Evolutionary conservation across 2,797 vertebrate genomes (phyloP).

Genomic region (Hydrolagus colliei): DNA sequence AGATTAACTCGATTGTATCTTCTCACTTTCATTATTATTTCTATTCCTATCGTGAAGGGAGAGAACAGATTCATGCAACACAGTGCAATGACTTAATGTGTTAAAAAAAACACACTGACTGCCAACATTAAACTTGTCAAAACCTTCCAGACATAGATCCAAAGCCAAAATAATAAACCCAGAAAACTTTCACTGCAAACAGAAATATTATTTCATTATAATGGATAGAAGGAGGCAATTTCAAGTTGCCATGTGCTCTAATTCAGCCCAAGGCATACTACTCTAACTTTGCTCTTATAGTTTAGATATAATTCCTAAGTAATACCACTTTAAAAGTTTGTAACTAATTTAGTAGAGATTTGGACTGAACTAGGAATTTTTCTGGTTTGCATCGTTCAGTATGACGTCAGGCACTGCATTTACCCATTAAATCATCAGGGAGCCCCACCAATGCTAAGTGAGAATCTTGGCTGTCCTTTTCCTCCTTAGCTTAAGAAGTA

Average conservation of each 20-base stretch:
- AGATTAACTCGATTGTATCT: too few species aligned
- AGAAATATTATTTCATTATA: neutral
- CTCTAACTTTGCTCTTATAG: neutral
- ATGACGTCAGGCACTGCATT: too few species aligned
- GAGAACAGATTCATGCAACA: neutral
- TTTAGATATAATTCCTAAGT: neutral
- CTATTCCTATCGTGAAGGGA: neutral
- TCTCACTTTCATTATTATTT: neutral
- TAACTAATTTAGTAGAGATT: too few species aligned
- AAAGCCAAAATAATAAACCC: neutral
- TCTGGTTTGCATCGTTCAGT: too few species aligned
- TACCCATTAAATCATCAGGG: too few species aligned
- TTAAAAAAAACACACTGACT: neutral
- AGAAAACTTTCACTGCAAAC: neutral
- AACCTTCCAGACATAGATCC: neutral
- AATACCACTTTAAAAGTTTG: too few species aligned
- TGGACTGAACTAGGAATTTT: too few species aligned
- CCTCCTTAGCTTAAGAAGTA: too few species aligned
- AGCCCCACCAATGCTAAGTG: too few species aligned
- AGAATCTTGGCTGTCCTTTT: too few species aligned
- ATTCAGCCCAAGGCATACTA: neutral
- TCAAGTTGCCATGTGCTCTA: neutral
- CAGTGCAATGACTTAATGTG: neutral
- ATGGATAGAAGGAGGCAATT: neutral
- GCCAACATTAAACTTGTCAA: neutral